Conservation (phyloP, 2,113 vertebrate species). For the Gymnorhina tibicen region DNA sequence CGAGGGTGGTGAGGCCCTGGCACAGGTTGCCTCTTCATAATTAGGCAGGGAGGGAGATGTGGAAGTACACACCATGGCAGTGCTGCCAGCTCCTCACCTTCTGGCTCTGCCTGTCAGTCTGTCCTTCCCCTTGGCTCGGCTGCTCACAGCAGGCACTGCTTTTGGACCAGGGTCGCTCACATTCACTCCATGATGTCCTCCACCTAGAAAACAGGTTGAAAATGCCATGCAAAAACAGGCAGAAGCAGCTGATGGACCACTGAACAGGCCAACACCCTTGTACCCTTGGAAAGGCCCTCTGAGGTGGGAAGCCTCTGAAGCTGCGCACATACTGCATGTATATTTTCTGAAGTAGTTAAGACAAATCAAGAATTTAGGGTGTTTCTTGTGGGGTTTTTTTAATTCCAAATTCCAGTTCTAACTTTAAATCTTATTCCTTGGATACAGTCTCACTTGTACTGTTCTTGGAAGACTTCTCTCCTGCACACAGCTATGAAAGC, state of each 20-base stretch:
- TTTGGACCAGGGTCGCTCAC: conserved; percentile 62
- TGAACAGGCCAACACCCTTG: neutral
- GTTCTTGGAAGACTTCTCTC: neutral
- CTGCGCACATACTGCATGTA: fast-evolving
- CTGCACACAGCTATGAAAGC: neutral
- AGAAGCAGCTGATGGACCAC: neutral
- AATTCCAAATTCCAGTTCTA: neutral
- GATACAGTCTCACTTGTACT: neutral
- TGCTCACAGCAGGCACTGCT: conserved; percentile 75
- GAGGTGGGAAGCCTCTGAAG: neutral
- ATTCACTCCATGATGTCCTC: conserved; percentile 69
- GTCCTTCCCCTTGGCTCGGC: conserved; percentile 90
- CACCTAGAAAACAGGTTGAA: conserved; percentile 71
- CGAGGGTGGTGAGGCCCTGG: neutral
- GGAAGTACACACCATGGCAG: fast-evolving
- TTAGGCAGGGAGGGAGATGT: neutral
- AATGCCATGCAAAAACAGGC: neutral
- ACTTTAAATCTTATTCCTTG: neutral
- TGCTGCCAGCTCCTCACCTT: conserved; percentile 74
- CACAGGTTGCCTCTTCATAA: neutral
- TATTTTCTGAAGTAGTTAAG: neutral
- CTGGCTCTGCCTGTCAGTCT: conserved; percentile 93
- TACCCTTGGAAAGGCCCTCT: neutral
- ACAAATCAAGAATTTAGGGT: neutral
- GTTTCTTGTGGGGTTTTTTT: neutral